Evolutionary conservation across 1,140 invertebrate genomes (phyloP).

Genomic region (Onthophagus taurus): DNA sequence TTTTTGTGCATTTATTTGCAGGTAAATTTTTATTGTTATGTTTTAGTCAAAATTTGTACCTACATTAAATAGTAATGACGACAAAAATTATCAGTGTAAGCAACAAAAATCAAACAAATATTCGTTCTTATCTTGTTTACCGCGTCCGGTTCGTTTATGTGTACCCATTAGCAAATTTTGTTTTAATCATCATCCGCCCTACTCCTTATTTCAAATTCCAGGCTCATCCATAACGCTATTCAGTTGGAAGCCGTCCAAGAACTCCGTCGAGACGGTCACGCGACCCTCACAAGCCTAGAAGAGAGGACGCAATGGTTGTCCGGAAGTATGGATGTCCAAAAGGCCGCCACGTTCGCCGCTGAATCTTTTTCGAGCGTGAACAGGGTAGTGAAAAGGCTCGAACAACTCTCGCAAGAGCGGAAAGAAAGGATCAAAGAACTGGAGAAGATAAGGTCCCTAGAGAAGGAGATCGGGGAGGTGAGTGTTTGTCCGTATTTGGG

Average conservation of each 20-base stretch:
- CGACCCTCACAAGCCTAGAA: constrained; percentile 40
- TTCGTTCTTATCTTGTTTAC: too few relatives aligned
- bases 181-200: too few relatives aligned
- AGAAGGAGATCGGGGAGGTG: constrained; percentile 49
- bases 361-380: constrained; percentile 45
- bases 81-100: too few relatives aligned
- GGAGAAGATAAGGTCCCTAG: constrained; percentile 42
- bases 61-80: too few relatives aligned
- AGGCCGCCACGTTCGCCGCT: constrained; percentile 38
- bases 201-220: constrained; percentile 13
- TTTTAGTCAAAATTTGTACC: too few relatives aligned
- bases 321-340: constrained; percentile 36
- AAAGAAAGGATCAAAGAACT: constrained; percentile 45
- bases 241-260: constrained; percentile 43
- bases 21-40: too few relatives aligned
- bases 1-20: too few relatives aligned
- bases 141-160: too few relatives aligned
- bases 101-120: too few relatives aligned
- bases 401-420: constrained; percentile 44
- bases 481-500: too few relatives aligned
- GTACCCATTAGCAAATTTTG: too few relatives aligned
- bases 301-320: constrained; percentile 40
- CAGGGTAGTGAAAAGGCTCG: constrained; percentile 42
- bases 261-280: constrained; percentile 41
- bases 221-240: constrained; percentile 39